Evolutionary conservation across 2,888 invertebrate genomes (phyloP), one percentile per base, ranked within the genome.

Genomic region (Blastobasis lacticolella): DNA sequence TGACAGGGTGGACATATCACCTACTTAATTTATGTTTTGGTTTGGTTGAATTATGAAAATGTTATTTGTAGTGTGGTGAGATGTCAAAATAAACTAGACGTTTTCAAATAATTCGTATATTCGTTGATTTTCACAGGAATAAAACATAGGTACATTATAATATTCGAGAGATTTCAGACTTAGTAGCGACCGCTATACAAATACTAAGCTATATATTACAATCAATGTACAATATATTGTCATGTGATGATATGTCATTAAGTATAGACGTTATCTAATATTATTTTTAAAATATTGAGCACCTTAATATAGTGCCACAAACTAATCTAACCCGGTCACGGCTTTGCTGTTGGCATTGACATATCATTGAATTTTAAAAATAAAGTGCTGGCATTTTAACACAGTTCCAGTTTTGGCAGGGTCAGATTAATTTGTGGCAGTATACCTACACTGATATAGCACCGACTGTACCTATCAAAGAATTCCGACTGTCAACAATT

Each of bases 201-300:
- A 71, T 64, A 58, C 61, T 78, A 76, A 69, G 62, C 82, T 85
- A 86, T 88, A 88, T 87, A 71, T 68, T 87, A 88, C 87, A 86
- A 75, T 71, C 67, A 80, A 83, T 83, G 81, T 86, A 85, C 86
- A 83, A 70, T 67, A 61, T 62, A 74, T 72, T 81, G 81, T 83
- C 81, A 81, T 85, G 81, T 81, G 81, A 81, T 84, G 23, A 23
- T 23, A 82, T 78, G 78, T 80, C 23, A 23, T 23, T 23, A 23
- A 23, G 23, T 23, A 23, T 23, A 71, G 59, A 66, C 62, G 71
- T 74, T 75, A 51, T 59, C 54, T 51, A 53, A 6, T 49, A 52
- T 49, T 23, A 23, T 23, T 23, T 23, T 23, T 23, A 23, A 23
- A 1, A 23, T 23, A 23, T 23, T 23, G 23, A 23, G 23, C 23